Evolutionary conservation across 2,113 vertebrate species (phyloP).

Genomic region (Dermatemys mawii): DNA sequence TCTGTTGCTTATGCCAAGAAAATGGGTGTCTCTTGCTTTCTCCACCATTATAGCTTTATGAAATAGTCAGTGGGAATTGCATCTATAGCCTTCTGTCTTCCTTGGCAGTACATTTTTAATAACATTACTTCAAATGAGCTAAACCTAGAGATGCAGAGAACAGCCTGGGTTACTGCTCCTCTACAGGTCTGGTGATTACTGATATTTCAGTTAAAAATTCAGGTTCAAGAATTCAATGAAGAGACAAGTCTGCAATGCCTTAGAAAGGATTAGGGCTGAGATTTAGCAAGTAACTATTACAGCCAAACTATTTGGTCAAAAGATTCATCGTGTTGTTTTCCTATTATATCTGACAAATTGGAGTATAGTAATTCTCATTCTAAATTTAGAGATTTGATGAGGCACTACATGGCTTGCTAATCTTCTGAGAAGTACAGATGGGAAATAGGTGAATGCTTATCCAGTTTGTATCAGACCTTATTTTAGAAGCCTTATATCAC

Average conservation of each 20-base stretch:
- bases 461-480: neutral
- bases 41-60: neutral
- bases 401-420: neutral
- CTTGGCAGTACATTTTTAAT: neutral
- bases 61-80: neutral
- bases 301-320: neutral
- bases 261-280: neutral
- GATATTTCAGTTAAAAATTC: neutral
- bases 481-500: neutral
- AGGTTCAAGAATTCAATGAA: neutral
- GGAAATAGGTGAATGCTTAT: neutral
- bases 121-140: neutral
- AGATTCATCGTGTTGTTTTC: neutral
- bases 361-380: constrained; percentile 1
- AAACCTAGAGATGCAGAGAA: neutral
- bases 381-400: constrained; percentile 22
- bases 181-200: neutral
- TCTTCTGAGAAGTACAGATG: neutral
- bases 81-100: neutral
- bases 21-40: neutral
- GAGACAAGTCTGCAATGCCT: neutral
- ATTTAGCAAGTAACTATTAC: neutral
- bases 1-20: neutral
- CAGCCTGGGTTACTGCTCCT: neutral
- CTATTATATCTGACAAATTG: neutral